Percentiles rank a stretch among this genome's conserved stretches.
These are phyloP conservation scores for Meghimatium bilineatum DNA, from an alignment of 2,888 invertebrate genomes.

Conservation along the genomic window DNA sequence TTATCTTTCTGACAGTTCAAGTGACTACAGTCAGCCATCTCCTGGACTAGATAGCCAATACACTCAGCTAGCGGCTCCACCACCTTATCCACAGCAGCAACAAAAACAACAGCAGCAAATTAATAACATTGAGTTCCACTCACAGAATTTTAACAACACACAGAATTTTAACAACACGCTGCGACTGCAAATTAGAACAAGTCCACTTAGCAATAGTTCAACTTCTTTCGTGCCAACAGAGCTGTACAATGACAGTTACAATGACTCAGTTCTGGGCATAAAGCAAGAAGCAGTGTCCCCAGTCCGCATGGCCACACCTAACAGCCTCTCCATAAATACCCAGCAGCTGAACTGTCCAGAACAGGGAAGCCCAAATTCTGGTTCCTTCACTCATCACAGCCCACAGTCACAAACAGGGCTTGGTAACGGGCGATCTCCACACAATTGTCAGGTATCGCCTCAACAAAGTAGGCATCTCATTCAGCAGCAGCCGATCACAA, in stretches of 20 bases:
- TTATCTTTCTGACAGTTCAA: slow-evolving; percentile 42
- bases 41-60: slow-evolving; percentile 49
- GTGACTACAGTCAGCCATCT: slow-evolving; percentile 38
- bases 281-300: slow-evolving; percentile 37
- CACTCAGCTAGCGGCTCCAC: slow-evolving; percentile 76
- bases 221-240: slow-evolving; percentile 36
- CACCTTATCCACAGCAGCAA: slow-evolving; percentile 76
- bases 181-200: slow-evolving; percentile 29
- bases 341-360: slow-evolving; percentile 60
- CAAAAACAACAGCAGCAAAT: slow-evolving; percentile 45
- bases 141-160: slow-evolving; percentile 28
- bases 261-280: slow-evolving; percentile 22
- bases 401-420: slow-evolving; percentile 51
- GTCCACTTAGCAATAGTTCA: slow-evolving; percentile 33
- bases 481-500: slow-evolving; percentile 52
- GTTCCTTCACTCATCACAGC: slow-evolving; percentile 58
- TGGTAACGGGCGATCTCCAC: slow-evolving; percentile 55
- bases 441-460: slow-evolving; percentile 60
- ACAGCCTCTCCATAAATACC: slow-evolving; percentile 44
- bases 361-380: slow-evolving; percentile 59
- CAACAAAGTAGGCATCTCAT: slow-evolving; percentile 49
- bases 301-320: slow-evolving; percentile 35
- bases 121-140: slow-evolving; percentile 21
- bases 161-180: slow-evolving; percentile 16
- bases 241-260: slow-evolving; percentile 33